These are phyloP conservation scores for Hippoglossus stenolepis DNA, from an alignment of 2,113 vertebrate genomes.

Conservation along the genomic window DNA sequence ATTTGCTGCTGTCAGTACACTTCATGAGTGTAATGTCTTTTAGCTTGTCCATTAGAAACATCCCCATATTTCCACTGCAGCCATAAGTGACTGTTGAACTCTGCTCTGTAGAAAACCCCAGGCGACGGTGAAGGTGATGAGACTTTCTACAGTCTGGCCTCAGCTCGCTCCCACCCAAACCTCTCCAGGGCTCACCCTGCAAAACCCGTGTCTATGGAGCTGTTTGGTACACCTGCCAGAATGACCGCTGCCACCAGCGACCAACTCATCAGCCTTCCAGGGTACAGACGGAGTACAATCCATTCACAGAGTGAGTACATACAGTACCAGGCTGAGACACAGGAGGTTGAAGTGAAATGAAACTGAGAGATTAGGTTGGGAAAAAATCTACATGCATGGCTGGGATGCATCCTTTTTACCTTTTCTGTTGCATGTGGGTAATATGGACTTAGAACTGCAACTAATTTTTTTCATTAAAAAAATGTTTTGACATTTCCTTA, in stretches of 20 bases:
- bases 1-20: too few species aligned
- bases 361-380: too few species aligned
- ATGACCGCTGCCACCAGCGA: slow-evolving; percentile 56
- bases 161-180: slow-evolving; percentile 75
- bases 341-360: background rate
- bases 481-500: too few species aligned
- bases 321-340: background rate
- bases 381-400: too few species aligned
- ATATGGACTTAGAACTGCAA: too few species aligned
- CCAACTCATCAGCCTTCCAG: slow-evolving; percentile 87
- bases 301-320: slow-evolving; percentile 75
- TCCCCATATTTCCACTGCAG: background rate
- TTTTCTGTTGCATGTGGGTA: too few species aligned
- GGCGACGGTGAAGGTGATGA: slow-evolving; percentile 65
- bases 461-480: too few species aligned
- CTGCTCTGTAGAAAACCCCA: slow-evolving; percentile 81
- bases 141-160: slow-evolving; percentile 84
- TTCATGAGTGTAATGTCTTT: too few species aligned
- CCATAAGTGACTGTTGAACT: background rate
- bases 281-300: slow-evolving; percentile 88
- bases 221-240: slow-evolving; percentile 66
- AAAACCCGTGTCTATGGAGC: slow-evolving; percentile 74
- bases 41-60: too few species aligned
- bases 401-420: too few species aligned
- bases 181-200: slow-evolving; percentile 46